Evolutionary conservation across 1,140 invertebrate genomes (phyloP).

Genomic region (Bactericera cockerelli): DNA sequence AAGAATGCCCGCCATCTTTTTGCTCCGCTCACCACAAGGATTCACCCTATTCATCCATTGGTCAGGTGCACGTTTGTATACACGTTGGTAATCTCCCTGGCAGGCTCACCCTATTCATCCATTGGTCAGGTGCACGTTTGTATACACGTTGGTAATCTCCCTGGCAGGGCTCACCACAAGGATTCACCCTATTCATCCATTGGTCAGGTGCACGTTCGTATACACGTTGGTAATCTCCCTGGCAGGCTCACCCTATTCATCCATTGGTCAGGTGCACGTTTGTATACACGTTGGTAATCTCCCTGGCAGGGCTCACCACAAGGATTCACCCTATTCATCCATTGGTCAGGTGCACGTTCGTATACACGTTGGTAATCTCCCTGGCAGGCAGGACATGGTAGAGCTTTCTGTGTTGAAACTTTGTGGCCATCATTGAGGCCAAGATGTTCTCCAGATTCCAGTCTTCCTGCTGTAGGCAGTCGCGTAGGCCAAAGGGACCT

Average conservation of each 20-base stretch:
- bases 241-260: too few species aligned
- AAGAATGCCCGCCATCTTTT: too few species aligned
- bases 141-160: not conserved
- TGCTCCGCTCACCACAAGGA: too few species aligned
- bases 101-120: too few species aligned
- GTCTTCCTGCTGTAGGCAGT: not conserved
- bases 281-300: not conserved
- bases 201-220: not conserved
- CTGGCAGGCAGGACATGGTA: not conserved
- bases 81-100: not conserved
- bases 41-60: too few species aligned
- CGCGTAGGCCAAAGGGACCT: not conserved
- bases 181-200: too few species aligned
- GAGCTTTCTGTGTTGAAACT: not conserved
- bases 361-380: not conserved
- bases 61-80: not conserved
- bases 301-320: too few species aligned
- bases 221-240: not conserved
- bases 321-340: too few species aligned
- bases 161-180: too few species aligned
- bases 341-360: not conserved
- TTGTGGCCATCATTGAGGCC: not conserved
- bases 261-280: not conserved
- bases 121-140: not conserved
- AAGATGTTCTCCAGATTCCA: not conserved